These are phyloP conservation scores for Calephelis virginiensis DNA, from an alignment of 1,140 invertebrate genomes.

Conservation along the genomic window DNA sequence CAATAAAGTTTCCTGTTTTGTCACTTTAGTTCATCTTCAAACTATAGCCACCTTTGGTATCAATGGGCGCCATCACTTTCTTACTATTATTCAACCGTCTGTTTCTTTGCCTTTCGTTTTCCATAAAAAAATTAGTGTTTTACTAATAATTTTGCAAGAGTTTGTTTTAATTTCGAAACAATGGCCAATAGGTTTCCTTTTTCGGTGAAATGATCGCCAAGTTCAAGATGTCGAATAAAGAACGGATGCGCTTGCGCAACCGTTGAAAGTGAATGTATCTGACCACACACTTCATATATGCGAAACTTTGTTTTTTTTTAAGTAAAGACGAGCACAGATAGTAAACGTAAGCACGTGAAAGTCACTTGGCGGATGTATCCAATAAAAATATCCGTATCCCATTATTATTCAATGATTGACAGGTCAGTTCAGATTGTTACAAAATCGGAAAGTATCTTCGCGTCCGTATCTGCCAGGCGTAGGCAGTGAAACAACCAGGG, in stretches of 20 bases:
- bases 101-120: too few species aligned
- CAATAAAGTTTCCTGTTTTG: too few species aligned
- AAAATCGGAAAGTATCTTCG: too few species aligned
- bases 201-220: slow-evolving; percentile 5
- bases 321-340: not conserved
- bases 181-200: slow-evolving; percentile 14
- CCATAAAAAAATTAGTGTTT: not conserved
- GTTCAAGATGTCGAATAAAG: slow-evolving; percentile 25
- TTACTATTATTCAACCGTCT: too few species aligned
- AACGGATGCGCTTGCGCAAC: slow-evolving; percentile 20
- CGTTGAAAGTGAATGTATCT: slow-evolving; percentile 23
- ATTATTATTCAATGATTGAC: too few species aligned
- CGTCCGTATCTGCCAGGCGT: too few species aligned
- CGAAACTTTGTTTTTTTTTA: slow-evolving; percentile 11
- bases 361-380: not conserved
- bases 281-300: slow-evolving; percentile 9
- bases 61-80: too few species aligned
- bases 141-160: not conserved
- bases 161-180: slow-evolving; percentile 18
- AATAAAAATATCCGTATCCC: too few species aligned
- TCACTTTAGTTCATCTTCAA: too few species aligned
- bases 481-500: too few species aligned
- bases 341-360: not conserved
- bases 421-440: too few species aligned
- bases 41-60: too few species aligned